Base-by-base conservation (phyloP, 2,888 invertebrate genomes). In the Drosophila macrospina region DNA sequence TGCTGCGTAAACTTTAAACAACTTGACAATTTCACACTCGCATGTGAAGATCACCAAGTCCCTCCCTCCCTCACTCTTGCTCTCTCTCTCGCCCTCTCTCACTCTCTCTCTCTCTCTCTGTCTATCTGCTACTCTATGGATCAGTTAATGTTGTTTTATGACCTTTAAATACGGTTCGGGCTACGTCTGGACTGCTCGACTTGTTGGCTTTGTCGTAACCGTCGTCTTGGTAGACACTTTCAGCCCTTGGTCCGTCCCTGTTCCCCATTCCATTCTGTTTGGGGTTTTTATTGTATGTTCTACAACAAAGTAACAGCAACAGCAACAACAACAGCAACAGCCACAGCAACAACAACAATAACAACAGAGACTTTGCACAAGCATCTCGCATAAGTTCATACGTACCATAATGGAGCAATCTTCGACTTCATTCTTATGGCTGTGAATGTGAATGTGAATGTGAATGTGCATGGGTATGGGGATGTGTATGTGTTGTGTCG, bases 1-100 rank as follows among this genome's bases (percentile, higher is more conserved):
- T 81, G 80, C 86, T 86, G 86, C 88, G 86, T 86, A 86, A 86
- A 86, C 85, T 86, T 84, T 88, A 88, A 88, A 81, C 82, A 86
- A 88, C 83, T 84, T 84, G 86, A 84, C 88, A 86, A 88, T 85
- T 86, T 86, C 86, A 86, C 86, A 86, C 86, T 86, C 86, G 76
- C 69, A 69, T 84, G 86, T 80, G 86, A 86, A 88, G 81, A 78
- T 78, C 73, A 73, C 66, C 37, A 61, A 41, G 36, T 39, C 37
- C n/a, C 42, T 16, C 42, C 39, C 26, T 20, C 44, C 2, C 57
- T 10, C 36, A 8, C 52, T 36, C 45, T 30, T 5, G n/a, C n/a
- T n/a, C n/a, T n/a, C n/a, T n/a, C n/a, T n/a, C n/a, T n/a, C n/a
- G n/a, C n/a, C n/a, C 44, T 39, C 39, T 39, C 36, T 11, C 44